Percentiles rank a stretch among this genome's conserved stretches.
Conservation (phyloP, 2,797 vertebrate species). For the Iguana delicatissima region DNA sequence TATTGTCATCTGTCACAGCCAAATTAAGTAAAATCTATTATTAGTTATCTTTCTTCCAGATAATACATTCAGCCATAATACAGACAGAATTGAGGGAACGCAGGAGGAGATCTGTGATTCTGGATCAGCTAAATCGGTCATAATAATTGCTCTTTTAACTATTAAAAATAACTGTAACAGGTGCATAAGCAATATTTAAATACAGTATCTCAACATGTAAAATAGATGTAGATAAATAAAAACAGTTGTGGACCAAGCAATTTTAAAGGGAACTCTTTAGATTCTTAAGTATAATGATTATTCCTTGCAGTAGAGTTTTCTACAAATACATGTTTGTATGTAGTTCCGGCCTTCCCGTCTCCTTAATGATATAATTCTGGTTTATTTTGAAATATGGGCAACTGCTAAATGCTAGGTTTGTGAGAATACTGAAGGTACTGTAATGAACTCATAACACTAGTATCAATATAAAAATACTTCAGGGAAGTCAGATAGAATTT, state of each 20-base stretch:
- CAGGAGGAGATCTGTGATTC: not conserved
- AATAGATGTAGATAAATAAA: not conserved
- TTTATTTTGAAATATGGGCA: constrained; percentile 17
- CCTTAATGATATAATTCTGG: not conserved
- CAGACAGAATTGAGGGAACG: not conserved
- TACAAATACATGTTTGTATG: not conserved
- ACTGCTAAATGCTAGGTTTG: not conserved
- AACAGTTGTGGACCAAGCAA: not conserved
- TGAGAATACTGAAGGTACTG: not conserved
- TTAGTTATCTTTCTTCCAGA: constrained; percentile 10
- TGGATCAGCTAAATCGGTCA: not conserved
- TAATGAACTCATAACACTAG: not conserved
- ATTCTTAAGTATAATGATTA: not conserved
- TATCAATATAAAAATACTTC: not conserved
- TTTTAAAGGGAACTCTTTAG: not conserved
- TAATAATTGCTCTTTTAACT: not conserved
- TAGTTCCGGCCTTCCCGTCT: not conserved
- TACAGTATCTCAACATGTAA: not conserved
- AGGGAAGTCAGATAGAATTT: not conserved
- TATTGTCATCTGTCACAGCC: not conserved
- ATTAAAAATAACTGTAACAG: constrained; percentile 2
- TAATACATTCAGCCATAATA: constrained; percentile 4
- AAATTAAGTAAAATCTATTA: constrained; percentile 13
- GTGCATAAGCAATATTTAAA: not conserved
- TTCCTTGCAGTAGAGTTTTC: not conserved